Percentiles rank a stretch among this genome's conserved stretches.
These are phyloP conservation scores for Cataglyphis cursor DNA, from an alignment of 2,888 invertebrate species.

Conservation along the genomic window DNA sequence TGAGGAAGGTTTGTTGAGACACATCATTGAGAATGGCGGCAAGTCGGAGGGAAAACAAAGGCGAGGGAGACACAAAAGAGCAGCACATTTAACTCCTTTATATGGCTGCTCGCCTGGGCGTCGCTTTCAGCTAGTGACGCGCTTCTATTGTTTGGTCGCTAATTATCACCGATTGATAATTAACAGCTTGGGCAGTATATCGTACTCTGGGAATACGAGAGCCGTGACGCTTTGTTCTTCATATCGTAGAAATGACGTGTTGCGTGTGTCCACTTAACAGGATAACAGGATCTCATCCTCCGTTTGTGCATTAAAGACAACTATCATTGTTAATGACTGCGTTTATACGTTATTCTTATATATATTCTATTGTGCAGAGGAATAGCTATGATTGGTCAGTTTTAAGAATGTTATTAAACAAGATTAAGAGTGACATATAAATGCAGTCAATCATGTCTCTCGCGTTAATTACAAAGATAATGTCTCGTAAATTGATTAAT, in stretches of 20 bases:
- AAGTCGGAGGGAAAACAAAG: slow-evolving; percentile 42
- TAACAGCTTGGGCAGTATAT: slow-evolving; percentile 63
- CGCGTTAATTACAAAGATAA: background rate
- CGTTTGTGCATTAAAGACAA: background rate
- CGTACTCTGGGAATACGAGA: background rate
- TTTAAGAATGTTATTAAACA: no score
- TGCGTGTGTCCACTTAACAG: slow-evolving; percentile 78
- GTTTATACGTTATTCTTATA: no score
- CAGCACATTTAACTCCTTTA: slow-evolving; percentile 77
- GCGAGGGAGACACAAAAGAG: slow-evolving; percentile 56
- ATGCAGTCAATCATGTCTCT: no score
- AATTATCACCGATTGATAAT: slow-evolving; percentile 82
- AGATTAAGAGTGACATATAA: no score
- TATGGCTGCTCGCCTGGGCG: slow-evolving; percentile 79
- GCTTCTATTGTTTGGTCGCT: slow-evolving; percentile 84
- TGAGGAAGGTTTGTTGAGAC: background rate
- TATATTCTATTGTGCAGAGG: no score
- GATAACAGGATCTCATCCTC: slow-evolving; percentile 71
- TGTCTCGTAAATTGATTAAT: background rate
- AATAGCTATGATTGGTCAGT: no score
- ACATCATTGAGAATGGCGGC: slow-evolving; percentile 2
- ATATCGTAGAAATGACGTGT: slow-evolving; percentile 80
- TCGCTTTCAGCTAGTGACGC: slow-evolving; percentile 81
- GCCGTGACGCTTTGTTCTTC: slow-evolving; percentile 61
- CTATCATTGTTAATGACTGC: background rate